phyloP scores from a whole-genome alignment of 1,140 invertebrate species.

The Leptinotarsa texana region DNA sequence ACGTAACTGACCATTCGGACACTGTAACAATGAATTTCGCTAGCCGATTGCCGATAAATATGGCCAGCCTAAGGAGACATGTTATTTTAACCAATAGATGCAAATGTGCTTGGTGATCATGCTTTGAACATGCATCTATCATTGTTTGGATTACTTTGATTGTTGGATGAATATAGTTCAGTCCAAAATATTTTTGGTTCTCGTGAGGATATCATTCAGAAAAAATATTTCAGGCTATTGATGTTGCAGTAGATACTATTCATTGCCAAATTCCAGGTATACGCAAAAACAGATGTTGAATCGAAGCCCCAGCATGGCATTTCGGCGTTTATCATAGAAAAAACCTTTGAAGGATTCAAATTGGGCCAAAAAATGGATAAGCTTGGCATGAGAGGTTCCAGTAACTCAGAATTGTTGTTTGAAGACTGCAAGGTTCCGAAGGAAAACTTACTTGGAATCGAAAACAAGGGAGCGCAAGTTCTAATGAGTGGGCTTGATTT shows the following conservation, averaged over 20 bases:
- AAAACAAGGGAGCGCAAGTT: slow-evolving; percentile 91
- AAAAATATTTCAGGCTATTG: neutral
- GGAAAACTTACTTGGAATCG: slow-evolving; percentile 82
- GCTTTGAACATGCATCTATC: no score
- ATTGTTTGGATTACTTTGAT: no score
- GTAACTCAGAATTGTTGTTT: slow-evolving; percentile 94
- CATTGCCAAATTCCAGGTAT: slow-evolving; percentile 65
- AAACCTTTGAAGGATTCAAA: slow-evolving; percentile 84
- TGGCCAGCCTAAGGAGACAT: no score
- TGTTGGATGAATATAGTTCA: no score
- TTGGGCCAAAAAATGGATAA: slow-evolving; percentile 92
- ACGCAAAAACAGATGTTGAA: slow-evolving; percentile 85
- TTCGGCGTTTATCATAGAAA: slow-evolving; percentile 93
- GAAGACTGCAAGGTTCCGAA: slow-evolving; percentile 88
- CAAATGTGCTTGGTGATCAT: no score
- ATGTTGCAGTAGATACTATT: no score
- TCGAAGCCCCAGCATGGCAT: slow-evolving; percentile 90
- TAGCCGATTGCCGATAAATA: no score
- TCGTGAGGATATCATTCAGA: no score
- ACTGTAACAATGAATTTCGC: no score
- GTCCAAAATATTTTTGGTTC: no score
- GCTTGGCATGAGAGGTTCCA: slow-evolving; percentile 97
- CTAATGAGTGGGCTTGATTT: slow-evolving; percentile 95
- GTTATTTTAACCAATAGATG: no score
- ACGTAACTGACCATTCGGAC: no score